Base-by-base conservation (phyloP, 2,113 vertebrate species). In the Cnemophilus loriae region DNA sequence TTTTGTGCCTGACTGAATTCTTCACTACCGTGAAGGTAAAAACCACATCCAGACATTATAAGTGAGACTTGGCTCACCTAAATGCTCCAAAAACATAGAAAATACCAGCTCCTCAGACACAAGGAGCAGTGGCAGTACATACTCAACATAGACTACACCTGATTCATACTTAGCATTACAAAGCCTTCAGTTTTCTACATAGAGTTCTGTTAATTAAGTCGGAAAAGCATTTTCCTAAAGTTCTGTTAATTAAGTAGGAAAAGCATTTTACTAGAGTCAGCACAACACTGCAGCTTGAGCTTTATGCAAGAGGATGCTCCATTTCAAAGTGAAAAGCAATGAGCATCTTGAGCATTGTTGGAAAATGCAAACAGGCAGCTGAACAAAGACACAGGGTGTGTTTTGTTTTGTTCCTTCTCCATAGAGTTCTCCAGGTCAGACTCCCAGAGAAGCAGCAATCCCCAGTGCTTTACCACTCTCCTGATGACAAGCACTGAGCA, bases 321-420 rank as follows among this genome's bases (percentile, higher is more conserved):
- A 39, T 17, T 81, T 55, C n/a, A 7, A 80, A 68, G 13, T 49
- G 41, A 73, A 76, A 91, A 82, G 35, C 37, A 42, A 32, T 19
- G 20, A 32, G 32, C 41, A 53, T 21, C 28, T 39, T 68, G n/a
- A 65, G 27, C 68, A 60, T 10, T 39, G n/a, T 0, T 57, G 28
- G 71, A 49, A 64, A 79, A 81, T 4, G 14, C 53, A 53, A 67
- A 86, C 35, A 19, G 3, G 44, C 10, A 68, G 67, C n/a, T 61
- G 35, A 78, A 76, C 41, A 80, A 68, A 89, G 50, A 70, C 53
- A 55, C 26, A 9, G 71, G 22, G 28, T 56, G 11, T 81, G 79
- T 83, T 94, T 95, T 93, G 4, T 64, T 96, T 63, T 81, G 53
- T 23, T 76, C 26, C 42, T 92, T 42, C 57, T 95, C 93, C 86